Evolutionary conservation across 1,140 invertebrate genomes (phyloP), one percentile per base, ranked within the genome.

Genomic region (Microplitis mediator): DNA sequence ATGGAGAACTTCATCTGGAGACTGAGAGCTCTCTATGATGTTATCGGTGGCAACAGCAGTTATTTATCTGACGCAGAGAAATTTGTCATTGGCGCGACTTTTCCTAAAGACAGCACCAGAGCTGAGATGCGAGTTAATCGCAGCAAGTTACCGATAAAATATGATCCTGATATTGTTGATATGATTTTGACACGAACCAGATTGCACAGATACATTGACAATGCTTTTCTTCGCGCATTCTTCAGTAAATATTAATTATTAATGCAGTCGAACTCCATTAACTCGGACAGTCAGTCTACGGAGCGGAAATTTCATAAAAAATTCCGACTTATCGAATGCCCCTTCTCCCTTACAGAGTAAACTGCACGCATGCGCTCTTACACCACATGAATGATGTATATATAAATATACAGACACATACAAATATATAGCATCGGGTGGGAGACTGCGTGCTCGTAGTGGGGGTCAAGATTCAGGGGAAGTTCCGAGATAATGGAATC

Each of bases 151-250:
- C 13, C 56, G 0, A 69, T 85, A 6, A 71, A 80, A 69, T 81
- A 83, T 31, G 80, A 84, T 77, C 69, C 69, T 14, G 76, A 78
- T 64, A 64, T 84, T 31, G 72, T 87, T 9, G 79, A 86, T 75
- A 77, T 78, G 13, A 76, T 86, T 45, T 74, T 87, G 8, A 71
- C 77, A 13, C 76, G 84, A 71, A 86, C 81, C 14, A 79, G 85
- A 77, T 75, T 85, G 13, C 85, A 86, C 52, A 80, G 82, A 60
- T 87, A 83, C 60, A 80, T 82, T 71, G 85, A 86, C 45, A 79
- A 75, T 81, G 58, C 70, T 62, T 56, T 82, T 66, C 71, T 79
- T 68, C 60, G 76, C 51, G 74, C 82, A 31, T 81, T 86, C 58
- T 80, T 85, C 69, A 84, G 85, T 85, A 74, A 78, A 79, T 76